Conservation (phyloP, 2,888 invertebrate species). For the Erpobdella octoculata region DNA sequence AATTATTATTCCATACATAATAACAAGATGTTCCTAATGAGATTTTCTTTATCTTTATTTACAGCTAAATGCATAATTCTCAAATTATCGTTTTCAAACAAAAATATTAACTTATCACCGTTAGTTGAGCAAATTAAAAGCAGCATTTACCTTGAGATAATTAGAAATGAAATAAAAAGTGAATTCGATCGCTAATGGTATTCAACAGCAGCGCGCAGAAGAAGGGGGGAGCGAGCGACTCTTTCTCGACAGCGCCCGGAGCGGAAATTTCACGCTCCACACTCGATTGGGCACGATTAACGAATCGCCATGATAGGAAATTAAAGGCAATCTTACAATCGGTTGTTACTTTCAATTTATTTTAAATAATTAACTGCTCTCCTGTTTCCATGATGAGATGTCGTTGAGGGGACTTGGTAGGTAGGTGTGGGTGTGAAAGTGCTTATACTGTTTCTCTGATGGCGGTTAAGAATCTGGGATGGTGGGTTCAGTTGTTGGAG, state of each 20-base stretch:
- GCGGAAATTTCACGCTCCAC: not conserved
- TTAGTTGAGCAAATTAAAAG: not conserved
- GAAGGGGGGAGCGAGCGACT: not conserved
- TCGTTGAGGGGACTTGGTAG: not conserved
- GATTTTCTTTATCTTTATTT: too few relatives aligned
- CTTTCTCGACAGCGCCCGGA: not conserved
- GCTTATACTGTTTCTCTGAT: too few relatives aligned
- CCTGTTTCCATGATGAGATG: too few relatives aligned
- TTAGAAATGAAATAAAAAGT: too few relatives aligned
- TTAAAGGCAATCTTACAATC: not conserved
- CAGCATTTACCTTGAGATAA: not conserved
- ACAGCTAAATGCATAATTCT: too few relatives aligned
- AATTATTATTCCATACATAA: not conserved
- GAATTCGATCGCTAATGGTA: not conserved
- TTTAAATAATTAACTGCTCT: not conserved
- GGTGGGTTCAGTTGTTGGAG: too few relatives aligned
- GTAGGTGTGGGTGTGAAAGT: not conserved
- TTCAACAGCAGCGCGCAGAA: not conserved
- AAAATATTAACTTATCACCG: not conserved
- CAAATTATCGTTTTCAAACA: not conserved
- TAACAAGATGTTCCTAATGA: too few relatives aligned
- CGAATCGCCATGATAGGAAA: too few relatives aligned
- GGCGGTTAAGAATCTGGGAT: not conserved
- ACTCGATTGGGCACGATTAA: not conserved
- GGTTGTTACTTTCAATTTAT: not conserved